phyloP scores from a whole-genome alignment of 30 jellyfish, hydroid and myxozoan genomes.

The Cassiopea andromeda region DNA sequence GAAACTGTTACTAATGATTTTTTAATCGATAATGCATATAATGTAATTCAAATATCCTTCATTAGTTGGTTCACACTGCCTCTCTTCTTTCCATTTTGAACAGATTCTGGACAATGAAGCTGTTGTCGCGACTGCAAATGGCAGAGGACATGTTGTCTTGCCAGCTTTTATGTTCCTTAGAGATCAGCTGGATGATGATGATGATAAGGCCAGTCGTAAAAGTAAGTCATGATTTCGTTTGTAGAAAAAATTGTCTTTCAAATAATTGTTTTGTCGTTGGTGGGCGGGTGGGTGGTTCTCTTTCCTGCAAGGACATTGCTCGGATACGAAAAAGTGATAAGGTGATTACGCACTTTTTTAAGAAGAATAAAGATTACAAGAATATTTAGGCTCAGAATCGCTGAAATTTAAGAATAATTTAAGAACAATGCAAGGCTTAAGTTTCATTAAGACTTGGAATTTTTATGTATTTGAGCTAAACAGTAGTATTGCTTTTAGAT shows the following conservation, averaged over 20 bases:
- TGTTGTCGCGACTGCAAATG: conserved; percentile 73
- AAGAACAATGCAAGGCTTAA: too few species aligned
- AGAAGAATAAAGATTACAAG: too few species aligned
- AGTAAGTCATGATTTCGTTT: conserved; percentile 28
- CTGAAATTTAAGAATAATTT: too few species aligned
- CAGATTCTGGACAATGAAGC: conserved; percentile 84
- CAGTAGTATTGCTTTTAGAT: too few species aligned
- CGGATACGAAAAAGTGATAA: too few species aligned
- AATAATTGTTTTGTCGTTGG: too few species aligned
- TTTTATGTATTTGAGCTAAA: too few species aligned
- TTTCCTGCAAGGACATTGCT: too few species aligned
- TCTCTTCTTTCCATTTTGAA: not conserved
- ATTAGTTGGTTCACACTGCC: not conserved
- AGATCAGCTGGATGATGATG: conserved; percentile 68
- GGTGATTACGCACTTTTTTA: too few species aligned
- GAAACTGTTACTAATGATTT: not conserved
- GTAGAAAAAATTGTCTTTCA: not conserved
- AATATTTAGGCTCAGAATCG: too few species aligned
- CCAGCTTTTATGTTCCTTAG: conserved; percentile 86
- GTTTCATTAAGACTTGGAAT: too few species aligned
- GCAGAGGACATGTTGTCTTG: conserved; percentile 82
- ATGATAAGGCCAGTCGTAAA: conserved; percentile 69
- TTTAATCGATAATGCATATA: not conserved
- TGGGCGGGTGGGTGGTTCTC: too few species aligned
- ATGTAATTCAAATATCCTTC: not conserved